Base-by-base conservation (phyloP, 2,113 vertebrate genomes). In the Alces alces region DNA sequence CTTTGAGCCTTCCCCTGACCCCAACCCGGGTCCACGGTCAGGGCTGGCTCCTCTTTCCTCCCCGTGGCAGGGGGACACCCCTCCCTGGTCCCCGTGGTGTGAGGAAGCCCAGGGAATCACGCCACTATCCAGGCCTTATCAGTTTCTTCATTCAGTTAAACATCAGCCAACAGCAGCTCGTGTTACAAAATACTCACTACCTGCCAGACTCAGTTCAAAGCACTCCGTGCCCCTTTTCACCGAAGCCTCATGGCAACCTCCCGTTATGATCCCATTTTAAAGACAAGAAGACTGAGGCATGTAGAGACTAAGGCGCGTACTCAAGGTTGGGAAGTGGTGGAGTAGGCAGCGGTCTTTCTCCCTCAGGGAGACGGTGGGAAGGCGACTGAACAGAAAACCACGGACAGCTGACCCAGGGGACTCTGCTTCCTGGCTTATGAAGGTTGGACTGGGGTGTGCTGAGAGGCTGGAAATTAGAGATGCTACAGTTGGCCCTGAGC, bases 181-280 rank as follows among this genome's bases (percentile, higher is more conserved):
- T 8, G 17, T 25, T 14, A 50, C 80, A 14, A 30, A 85, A 55
- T 52, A 16, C 82, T 3, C 9, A 47, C 27, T 30, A 11, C 73
- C 60, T 5, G 2, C 36, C 39, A 7, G 19, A 6, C 60, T 50
- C 58, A 6, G 54, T 2, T 36, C n/a, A 9, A 15, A 45, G 45
- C 11, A 2, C 79, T 0, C 0, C 1, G 13, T 0, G 7, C 52
- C 47, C 16, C 5, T 2, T 39, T 27, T 14, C 11, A 12, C 15
- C 5, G 6, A 25, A 14, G 25, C 55, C 21, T 27, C 19, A 19
- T 2, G 3, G 27, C 60, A 21, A 6, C 5, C 33, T 43, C 61
- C 55, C 3, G 0, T 7, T 8, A 15, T 11, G 1, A 19, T 12
- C 79, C 43, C 60, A 61, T 28, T 39, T 43, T 50, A 92, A 61